Base-by-base conservation (phyloP, 1,140 invertebrate genomes). In the Drosophila carrolli region DNA sequence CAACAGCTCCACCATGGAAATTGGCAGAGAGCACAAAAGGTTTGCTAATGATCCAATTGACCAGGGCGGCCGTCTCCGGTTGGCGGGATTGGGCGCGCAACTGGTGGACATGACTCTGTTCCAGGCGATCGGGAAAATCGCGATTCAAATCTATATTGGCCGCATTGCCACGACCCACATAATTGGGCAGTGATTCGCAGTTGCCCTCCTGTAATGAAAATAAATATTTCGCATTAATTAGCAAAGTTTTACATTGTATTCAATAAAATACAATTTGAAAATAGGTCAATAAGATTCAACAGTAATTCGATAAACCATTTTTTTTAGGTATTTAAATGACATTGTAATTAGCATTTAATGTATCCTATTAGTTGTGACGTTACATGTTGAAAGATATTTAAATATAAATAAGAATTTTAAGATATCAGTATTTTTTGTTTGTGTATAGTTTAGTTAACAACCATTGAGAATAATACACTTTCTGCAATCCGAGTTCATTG, bases 1-100 rank as follows among this genome's bases (percentile, higher is more conserved):
- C 97, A 1, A 98, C 93, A 46, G 98, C 97, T 37, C 98, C 98
- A 16, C 97, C 97, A 91, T 99, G 98, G 44, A 99, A 93, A 93
- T 98, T 98, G 0, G 96, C 97, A 1, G 97, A 98, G 9, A 99
- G 93, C 29, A 98, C 97, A 93, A 99, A 99, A 29, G 97, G 96
- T 89, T 96, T 95, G 14, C 94, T 94, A 2, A 95, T 92, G 54
- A 98, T 96, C 97, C 97, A 98, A 9, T 94, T 95, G 95, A 99
- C 99, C 70, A 99, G 94, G 40, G 97, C 97, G 14, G 95, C 89
- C 0, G 98, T 99, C 93, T 99, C 99, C n/a, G 96, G 96, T 92
- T 98, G 96, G 23, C 96, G 93, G 11, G 65, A 93, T 1, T 93
- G 86, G 11, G 94, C 73, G 10, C 81, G 78, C 71, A 90, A 47